Conservation (phyloP, 1,140 invertebrate species). For the Drosophila guanche region DNA sequence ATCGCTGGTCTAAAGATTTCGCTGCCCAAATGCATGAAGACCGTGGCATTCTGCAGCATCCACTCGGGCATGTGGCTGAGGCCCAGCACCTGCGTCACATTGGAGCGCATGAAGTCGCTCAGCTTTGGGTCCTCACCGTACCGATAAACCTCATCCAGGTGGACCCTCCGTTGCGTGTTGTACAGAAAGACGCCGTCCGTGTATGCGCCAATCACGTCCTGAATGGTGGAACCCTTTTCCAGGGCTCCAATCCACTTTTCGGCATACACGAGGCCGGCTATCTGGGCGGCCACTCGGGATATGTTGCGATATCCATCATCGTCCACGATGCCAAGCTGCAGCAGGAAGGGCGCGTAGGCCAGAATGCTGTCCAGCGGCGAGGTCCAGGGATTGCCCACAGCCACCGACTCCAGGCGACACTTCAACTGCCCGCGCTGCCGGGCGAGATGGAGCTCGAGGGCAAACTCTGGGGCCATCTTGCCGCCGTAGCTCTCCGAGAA, state of each 20-base stretch:
- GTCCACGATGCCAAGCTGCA: slow-evolving; percentile 86
- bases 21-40: slow-evolving; percentile 86
- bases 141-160: slow-evolving; percentile 55
- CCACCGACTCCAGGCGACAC: slow-evolving; percentile 90
- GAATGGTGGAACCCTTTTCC: slow-evolving; percentile 30
- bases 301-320: slow-evolving; percentile 84
- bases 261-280: slow-evolving; percentile 84
- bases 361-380: slow-evolving; percentile 91
- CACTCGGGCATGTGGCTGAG: slow-evolving; percentile 87
- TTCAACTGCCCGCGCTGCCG: slow-evolving; percentile 86
- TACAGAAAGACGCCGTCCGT: slow-evolving; percentile 61
- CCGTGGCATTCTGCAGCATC: slow-evolving; percentile 85
- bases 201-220: slow-evolving; percentile 33
- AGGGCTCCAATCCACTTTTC: slow-evolving; percentile 86
- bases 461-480: slow-evolving; percentile 94
- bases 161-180: slow-evolving; percentile 57
- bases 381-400: slow-evolving; percentile 94
- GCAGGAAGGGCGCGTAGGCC: slow-evolving; percentile 90
- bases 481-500: slow-evolving; percentile 95
- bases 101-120: slow-evolving; percentile 88
- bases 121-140: slow-evolving; percentile 82
- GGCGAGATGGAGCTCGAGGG: slow-evolving; percentile 85
- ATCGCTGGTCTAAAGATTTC: slow-evolving; percentile 95
- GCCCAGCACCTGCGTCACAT: slow-evolving; percentile 87
- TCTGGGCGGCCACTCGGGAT: slow-evolving; percentile 84